Base-by-base conservation (phyloP, 1,140 invertebrate genomes). In the Daktulosphaira vitifoliae region DNA sequence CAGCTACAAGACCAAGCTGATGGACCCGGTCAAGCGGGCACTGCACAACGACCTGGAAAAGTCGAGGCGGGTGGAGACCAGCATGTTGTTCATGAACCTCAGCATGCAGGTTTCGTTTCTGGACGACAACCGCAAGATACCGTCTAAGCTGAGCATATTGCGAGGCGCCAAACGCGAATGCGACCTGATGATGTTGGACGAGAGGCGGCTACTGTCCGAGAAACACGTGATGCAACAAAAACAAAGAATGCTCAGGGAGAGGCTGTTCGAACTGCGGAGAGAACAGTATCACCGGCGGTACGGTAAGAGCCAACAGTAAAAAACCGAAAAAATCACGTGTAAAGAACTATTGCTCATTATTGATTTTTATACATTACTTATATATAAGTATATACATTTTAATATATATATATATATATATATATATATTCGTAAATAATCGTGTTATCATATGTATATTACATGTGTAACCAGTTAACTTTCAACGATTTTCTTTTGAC, bases 11-110 rank as follows among this genome's bases (percentile, higher is more conserved):
- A 62, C 56, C n/a, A 62, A 62, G 11, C 56, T 62, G 5, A 62
- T 62, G 56, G 56, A 62, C n/a, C 56, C 56, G 16, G 56, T 62
- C 7, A 62, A 62, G 22, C 25, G 56, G 42, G 56, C 56, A 11
- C 56, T 62, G 56, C 56, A 62, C 25, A 62, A 62, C 26, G 56
- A 62, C 42, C 42, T 62, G 25, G 56, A 62, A 16, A 62, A 62
- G 18, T 62, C 56, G 16, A 22, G 56, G 6, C 56, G 56, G 8
- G 56, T 62, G 0, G 56, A 62, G 42, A 62, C 56, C 42, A 62
- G 56, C 56, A 62, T 62, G 56, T 25, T 62, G 56, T 62, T 62
- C 56, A 62, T 62, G 56, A 62, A 62, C 56, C 56, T 62, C 23
- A 62, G 56, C 25, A 33, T 29, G 42, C 56, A 62, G 42, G 56